Base-by-base conservation (phyloP, 2,797 vertebrate genomes). In the Coregonus sp. region DNA sequence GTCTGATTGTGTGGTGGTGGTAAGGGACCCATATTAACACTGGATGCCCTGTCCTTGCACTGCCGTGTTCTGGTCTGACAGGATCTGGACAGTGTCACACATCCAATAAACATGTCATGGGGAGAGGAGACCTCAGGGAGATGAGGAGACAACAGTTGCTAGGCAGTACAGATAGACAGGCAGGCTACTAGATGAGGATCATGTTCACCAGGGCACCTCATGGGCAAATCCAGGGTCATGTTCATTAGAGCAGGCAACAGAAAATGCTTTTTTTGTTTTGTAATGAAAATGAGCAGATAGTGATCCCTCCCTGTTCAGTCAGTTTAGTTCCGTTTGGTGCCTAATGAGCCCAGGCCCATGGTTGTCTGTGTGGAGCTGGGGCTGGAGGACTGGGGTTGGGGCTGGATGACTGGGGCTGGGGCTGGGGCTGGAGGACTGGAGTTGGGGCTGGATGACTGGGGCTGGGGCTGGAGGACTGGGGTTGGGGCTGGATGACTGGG, bases 71-170 rank as follows among this genome's bases (percentile, higher is more conserved):
- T 86, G n/a, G 79, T 79, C 75, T 61, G 29, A 31, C 63, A 66
- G 11, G 20, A 29, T 72, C 29, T 78, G 78, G 37, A 79, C 70
- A 47, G 72, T 81, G 81, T 76, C 72, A 29, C 74, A 56, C 70
- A 72, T 75, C 76, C 81, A 74, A 81, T 84, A 84, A 88, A 85
- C 78, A 80, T 69, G 85, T 81, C 72, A 61, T 72, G 75, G 75
- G 84, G 63, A 31, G 63, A 20, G 25, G 63, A 56, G 54, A 56
- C 5, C 4, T 56, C 18, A 16, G 54, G 54, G 16, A 56, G 54
- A 56, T n/a, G 15, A 56, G 50, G 50, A 51, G 18, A n/a, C 18
- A 16, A 56, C 54, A 16, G 54, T 56, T 56, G 54, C n/a, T 6
- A 56, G 54, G 54, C 50, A 51, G 7, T 51, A 51, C 50, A 51